Evolutionary conservation across 2,113 vertebrate genomes (phyloP).

Genomic region (Penelope pileata): DNA sequence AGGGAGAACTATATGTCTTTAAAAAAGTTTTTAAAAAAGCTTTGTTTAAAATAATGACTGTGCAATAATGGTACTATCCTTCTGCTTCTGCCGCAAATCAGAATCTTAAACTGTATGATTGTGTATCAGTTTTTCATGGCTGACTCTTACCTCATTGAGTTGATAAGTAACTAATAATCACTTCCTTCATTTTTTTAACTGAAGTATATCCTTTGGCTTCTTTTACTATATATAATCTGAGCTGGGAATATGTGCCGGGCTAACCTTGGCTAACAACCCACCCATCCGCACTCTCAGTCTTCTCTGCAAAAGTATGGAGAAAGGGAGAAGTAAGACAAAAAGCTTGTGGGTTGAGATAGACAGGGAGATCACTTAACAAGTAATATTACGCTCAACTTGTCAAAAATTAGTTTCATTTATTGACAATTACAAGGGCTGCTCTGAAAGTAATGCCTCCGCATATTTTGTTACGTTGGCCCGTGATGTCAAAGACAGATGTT

Average conservation of each 20-base stretch:
- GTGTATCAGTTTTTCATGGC: not conserved
- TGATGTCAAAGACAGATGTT: no score
- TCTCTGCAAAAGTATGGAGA: not conserved
- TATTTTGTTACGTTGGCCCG: no score
- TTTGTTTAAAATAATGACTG: not conserved
- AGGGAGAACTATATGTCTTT: no score
- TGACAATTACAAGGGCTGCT: no score
- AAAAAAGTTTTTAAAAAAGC: not conserved
- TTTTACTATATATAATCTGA: not conserved
- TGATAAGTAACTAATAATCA: not conserved
- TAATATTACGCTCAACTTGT: not conserved
- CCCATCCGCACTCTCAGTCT: rapidly evolving
- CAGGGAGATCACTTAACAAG: not conserved
- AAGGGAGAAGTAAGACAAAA: not conserved
- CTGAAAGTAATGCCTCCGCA: no score
- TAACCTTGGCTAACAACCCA: not conserved
- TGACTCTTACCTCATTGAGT: not conserved
- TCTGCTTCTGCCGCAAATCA: not conserved
- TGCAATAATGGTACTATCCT: not conserved
- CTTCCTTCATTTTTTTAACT: not conserved
- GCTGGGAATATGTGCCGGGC: no score
- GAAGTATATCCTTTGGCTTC: not conserved
- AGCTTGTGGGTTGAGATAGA: not conserved
- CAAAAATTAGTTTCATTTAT: not conserved
- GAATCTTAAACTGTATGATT: not conserved